A percentile compares a stretch with the other conserved stretches of the same genome.
Evolutionary conservation across 2,888 invertebrate genomes (phyloP).

Genomic region (Morpho achilles): DNA sequence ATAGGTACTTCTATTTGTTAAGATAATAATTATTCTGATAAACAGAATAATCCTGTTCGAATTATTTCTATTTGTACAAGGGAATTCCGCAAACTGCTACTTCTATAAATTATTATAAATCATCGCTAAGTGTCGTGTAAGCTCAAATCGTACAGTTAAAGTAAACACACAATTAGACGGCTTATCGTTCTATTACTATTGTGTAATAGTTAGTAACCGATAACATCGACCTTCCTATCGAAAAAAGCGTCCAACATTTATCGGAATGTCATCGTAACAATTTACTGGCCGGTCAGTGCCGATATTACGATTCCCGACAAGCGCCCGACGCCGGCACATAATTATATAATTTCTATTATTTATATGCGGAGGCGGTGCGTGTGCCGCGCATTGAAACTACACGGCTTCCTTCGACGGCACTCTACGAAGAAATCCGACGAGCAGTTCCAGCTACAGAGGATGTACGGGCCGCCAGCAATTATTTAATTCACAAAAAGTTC

Average conservation of each 20-base stretch:
- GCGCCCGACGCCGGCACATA: slow-evolving; percentile 57
- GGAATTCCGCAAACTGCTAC: too few relatives aligned
- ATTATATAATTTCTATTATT: slow-evolving; percentile 78
- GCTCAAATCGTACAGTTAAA: slow-evolving; percentile 12
- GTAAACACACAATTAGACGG: slow-evolving; percentile 49
- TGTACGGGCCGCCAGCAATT: slow-evolving; percentile 52
- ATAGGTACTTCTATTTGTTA: too few relatives aligned
- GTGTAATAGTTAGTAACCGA: slow-evolving; percentile 68
- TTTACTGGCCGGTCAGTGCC: slow-evolving; percentile 42
- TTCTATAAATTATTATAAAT: too few relatives aligned
- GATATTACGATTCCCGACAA: slow-evolving; percentile 62
- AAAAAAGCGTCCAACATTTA: slow-evolving; percentile 62
- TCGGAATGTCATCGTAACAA: slow-evolving; percentile 56
- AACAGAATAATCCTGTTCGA: too few relatives aligned
- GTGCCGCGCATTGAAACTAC: slow-evolving; percentile 58
- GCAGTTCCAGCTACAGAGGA: slow-evolving; percentile 68
- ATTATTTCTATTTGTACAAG: too few relatives aligned
- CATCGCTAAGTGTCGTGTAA: not conserved
- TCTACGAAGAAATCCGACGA: slow-evolving; percentile 57
- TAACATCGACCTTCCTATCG: slow-evolving; percentile 67
- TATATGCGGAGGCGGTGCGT: slow-evolving; percentile 64
- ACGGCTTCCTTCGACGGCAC: slow-evolving; percentile 57
- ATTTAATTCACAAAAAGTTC: slow-evolving; percentile 66
- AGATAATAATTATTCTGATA: too few relatives aligned
- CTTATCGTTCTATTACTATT: slow-evolving; percentile 64